Percentiles rank a stretch among this genome's conserved stretches.
These are phyloP conservation scores for Tyrophagus putrescentiae DNA, from an alignment of 1,140 invertebrate genomes.

Conservation along the genomic window DNA sequence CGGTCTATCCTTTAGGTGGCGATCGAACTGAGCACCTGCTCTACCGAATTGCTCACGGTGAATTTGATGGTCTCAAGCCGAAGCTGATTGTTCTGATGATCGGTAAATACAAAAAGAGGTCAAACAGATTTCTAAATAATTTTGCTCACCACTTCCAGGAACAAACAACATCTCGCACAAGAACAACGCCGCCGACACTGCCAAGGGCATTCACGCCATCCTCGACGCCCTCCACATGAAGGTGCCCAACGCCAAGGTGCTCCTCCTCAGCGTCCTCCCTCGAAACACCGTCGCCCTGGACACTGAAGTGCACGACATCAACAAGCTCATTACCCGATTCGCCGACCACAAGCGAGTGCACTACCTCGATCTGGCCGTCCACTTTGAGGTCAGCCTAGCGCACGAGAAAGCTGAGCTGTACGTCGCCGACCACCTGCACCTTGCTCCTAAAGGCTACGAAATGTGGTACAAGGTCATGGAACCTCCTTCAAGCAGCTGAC, in stretches of 20 bases:
- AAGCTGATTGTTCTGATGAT: constrained; percentile 43
- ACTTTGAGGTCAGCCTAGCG: background rate
- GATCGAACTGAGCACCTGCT: background rate
- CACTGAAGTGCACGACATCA: background rate
- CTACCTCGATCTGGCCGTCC: background rate
- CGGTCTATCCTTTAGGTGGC: no score
- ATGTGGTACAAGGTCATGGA: constrained; percentile 10
- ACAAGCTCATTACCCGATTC: background rate
- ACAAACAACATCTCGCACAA: constrained; percentile 2
- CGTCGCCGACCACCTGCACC: background rate
- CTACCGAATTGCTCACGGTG: constrained; percentile 61
- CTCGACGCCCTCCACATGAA: background rate
- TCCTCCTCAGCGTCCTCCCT: background rate
- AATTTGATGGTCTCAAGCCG: constrained; percentile 66
- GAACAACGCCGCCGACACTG: background rate
- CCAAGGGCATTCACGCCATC: background rate
- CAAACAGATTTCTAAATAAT: background rate
- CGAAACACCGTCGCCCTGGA: background rate
- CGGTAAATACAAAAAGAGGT: background rate
- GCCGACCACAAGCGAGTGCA: background rate
- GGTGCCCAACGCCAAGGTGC: background rate
- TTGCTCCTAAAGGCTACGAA: background rate
- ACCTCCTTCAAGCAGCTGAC: background rate
- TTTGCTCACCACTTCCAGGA: background rate
- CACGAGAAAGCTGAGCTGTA: constrained; percentile 1